Conservation (phyloP, 2,888 invertebrate species). For the Eudemis profundana region DNA sequence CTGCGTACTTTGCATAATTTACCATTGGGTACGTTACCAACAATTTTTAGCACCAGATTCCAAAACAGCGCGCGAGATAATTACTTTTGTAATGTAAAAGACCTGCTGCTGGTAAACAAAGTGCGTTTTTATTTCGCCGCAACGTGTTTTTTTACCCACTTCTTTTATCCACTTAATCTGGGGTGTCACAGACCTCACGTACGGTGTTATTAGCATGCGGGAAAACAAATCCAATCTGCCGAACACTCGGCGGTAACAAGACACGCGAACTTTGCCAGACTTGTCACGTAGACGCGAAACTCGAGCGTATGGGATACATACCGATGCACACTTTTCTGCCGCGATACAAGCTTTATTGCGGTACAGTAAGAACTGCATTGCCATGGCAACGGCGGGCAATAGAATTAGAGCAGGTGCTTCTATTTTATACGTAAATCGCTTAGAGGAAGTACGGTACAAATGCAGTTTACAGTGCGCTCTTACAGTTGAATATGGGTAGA, state of each 20-base stretch:
- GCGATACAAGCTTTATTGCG: constrained; percentile 48
- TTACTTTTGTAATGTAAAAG: constrained; percentile 39
- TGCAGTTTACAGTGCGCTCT: constrained; percentile 16
- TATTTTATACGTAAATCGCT: constrained; percentile 69
- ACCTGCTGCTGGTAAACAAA: constrained; percentile 15
- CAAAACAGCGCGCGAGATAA: constrained; percentile 25
- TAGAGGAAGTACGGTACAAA: constrained; percentile 46
- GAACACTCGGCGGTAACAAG: constrained; percentile 74
- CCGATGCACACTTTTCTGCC: constrained; percentile 46
- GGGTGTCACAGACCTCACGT: constrained; percentile 62
- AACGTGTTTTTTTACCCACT: constrained; percentile 48
- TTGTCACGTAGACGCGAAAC: constrained; percentile 69
- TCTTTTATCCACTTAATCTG: constrained; percentile 62
- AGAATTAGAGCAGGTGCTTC: constrained; percentile 58
- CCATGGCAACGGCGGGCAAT: constrained; percentile 47
- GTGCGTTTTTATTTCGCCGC: constrained; percentile 38
- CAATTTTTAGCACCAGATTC: constrained; percentile 26
- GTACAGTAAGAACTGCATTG: constrained; percentile 50
- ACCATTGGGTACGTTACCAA: constrained; percentile 13
- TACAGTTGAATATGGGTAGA: constrained; percentile 7
- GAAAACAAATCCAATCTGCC: constrained; percentile 80
- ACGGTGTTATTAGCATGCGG: constrained; percentile 74
- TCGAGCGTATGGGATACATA: constrained; percentile 59
- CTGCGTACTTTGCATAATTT: constrained; percentile 7
- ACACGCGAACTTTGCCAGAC: constrained; percentile 71